phyloP scores from a whole-genome alignment of 2,888 invertebrate genomes.

The Philopedon plagiatum region DNA sequence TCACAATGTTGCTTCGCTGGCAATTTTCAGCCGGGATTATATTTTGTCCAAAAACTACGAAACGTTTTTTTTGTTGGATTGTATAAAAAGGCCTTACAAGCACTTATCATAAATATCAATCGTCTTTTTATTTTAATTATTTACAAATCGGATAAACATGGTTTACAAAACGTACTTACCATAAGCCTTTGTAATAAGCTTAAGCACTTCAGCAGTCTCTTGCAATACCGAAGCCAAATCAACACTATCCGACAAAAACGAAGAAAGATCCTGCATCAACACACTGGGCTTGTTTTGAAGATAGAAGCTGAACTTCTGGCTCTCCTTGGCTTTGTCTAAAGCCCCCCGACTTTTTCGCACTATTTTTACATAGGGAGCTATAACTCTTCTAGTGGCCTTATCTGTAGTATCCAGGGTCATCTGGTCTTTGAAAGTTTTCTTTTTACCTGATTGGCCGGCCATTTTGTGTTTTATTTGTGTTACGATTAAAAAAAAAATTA shows the following conservation, averaged over 20 bases:
- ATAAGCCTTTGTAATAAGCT: slow-evolving; percentile 72
- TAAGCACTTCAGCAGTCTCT: slow-evolving; percentile 74
- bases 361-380: slow-evolving; percentile 73
- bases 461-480: neutral
- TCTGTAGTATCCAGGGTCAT: slow-evolving; percentile 64
- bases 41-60: too few species aligned
- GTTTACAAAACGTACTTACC: slow-evolving; percentile 65
- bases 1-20: too few species aligned
- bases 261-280: slow-evolving; percentile 63
- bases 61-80: too few species aligned
- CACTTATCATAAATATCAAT: too few species aligned
- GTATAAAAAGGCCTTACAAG: too few species aligned
- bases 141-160: too few species aligned
- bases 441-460: slow-evolving; percentile 28
- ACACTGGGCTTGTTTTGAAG: slow-evolving; percentile 66
- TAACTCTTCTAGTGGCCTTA: slow-evolving; percentile 73
- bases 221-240: slow-evolving; percentile 73
- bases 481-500: neutral
- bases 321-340: slow-evolving; percentile 55
- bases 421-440: slow-evolving; percentile 45
- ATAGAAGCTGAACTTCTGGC: slow-evolving; percentile 63
- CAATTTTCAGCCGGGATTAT: too few species aligned
- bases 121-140: too few species aligned
- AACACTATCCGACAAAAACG: slow-evolving; percentile 72
- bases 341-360: slow-evolving; percentile 60